phyloP scores from a whole-genome alignment of 2,888 invertebrate species.

The Anoplius nigerrimus region DNA sequence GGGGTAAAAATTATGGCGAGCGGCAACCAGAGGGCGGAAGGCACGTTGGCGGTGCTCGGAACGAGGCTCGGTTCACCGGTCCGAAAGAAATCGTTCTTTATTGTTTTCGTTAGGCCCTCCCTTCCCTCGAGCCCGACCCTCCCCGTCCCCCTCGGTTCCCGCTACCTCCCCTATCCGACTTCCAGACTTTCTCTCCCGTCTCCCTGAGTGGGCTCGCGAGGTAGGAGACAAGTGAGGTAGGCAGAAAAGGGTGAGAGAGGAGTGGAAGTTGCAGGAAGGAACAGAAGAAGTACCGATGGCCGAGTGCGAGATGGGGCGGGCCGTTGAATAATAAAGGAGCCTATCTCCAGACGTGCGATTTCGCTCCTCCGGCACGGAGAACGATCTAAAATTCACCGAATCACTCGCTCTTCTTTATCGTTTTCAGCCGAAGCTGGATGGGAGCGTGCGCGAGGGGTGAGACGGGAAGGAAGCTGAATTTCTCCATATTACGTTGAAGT shows the following conservation, averaged over 20 bases:
- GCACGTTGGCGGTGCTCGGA: slow-evolving; percentile 19
- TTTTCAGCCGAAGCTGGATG: slow-evolving; percentile 9
- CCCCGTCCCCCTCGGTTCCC: slow-evolving; percentile 28
- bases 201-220: slow-evolving; percentile 26
- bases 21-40: slow-evolving; percentile 20
- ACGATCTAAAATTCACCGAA: slow-evolving; percentile 46
- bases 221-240: slow-evolving; percentile 36
- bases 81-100: slow-evolving; percentile 70
- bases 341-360: slow-evolving; percentile 41
- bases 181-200: slow-evolving; percentile 1
- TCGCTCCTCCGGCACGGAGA: slow-evolving; percentile 10
- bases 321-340: slow-evolving; percentile 62
- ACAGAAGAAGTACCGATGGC: slow-evolving; percentile 9
- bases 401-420: slow-evolving; percentile 42
- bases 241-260: slow-evolving; percentile 36
- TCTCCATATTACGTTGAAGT: not conserved
- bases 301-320: slow-evolving; percentile 35
- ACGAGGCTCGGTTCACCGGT: slow-evolving; percentile 44
- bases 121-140: slow-evolving; percentile 45
- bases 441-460: no score
- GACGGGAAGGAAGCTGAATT: not conserved
- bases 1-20: slow-evolving; percentile 18
- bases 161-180: no score
- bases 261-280: slow-evolving; percentile 34
- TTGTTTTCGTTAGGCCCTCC: slow-evolving; percentile 69